A percentile compares a stretch with the other conserved stretches of the same genome.
These are phyloP conservation scores for Sterrhoptilus dennistouni DNA, from an alignment of 2,113 vertebrate species.

Conservation along the genomic window DNA sequence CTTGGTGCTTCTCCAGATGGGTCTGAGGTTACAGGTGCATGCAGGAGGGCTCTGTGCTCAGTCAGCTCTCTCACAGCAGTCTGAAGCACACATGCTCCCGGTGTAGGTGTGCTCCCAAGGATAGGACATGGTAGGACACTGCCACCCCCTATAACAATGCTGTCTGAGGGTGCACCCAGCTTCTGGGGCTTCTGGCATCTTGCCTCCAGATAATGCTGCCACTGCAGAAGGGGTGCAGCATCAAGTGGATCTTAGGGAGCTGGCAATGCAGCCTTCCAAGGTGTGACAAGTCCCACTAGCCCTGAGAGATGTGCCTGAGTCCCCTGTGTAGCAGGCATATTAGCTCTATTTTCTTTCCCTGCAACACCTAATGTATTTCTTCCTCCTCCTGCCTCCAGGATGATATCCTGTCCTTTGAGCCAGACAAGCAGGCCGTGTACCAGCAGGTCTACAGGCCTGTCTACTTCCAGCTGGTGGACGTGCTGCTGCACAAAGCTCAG, in stretches of 20 bases:
- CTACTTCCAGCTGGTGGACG: constrained; percentile 98
- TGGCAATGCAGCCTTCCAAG: not conserved
- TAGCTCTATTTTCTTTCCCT: not conserved
- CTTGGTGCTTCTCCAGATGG: not conserved
- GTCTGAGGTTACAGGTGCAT: not conserved
- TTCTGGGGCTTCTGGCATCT: not conserved
- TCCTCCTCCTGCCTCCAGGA: constrained; percentile 76
- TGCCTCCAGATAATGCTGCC: not conserved
- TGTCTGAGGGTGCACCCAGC: not conserved
- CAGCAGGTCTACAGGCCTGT: constrained; percentile 97
- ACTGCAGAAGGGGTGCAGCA: not conserved
- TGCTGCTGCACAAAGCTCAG: constrained; percentile 96
- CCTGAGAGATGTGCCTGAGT: not conserved
- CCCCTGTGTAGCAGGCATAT: fast-evolving
- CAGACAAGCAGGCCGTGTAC: constrained; percentile 92
- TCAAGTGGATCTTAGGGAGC: not conserved
- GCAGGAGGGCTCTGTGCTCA: not conserved
- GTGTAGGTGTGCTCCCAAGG: not conserved
- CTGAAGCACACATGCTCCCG: fast-evolving
- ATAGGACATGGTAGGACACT: not conserved
- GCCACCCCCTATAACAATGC: fast-evolving
- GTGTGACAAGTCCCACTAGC: not conserved
- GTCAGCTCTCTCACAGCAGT: not conserved
- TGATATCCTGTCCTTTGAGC: constrained; percentile 95
- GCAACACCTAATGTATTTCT: not conserved